These are phyloP conservation scores for Sebastes oblongus DNA, from an alignment of 2,797 vertebrate genomes.

Conservation along the genomic window DNA sequence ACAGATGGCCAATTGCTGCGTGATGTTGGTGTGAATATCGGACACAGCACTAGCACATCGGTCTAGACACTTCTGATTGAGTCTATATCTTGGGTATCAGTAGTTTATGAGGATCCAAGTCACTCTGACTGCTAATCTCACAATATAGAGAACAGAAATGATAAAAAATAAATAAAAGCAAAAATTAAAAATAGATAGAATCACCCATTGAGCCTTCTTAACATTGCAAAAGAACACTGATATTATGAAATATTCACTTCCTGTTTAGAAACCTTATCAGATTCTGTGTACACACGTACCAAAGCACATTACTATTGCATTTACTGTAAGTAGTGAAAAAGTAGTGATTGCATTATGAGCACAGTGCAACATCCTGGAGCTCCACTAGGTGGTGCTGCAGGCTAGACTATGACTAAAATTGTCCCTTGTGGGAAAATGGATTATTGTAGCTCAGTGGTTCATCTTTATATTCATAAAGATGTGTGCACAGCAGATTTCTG, in stretches of 20 bases:
- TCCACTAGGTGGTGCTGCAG: conserved; percentile 54
- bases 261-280: too few species aligned
- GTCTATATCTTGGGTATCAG: not conserved
- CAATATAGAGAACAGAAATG: not conserved
- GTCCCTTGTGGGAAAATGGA: not conserved
- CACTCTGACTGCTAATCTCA: not conserved
- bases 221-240: not conserved
- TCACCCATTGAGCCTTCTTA: not conserved
- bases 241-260: not conserved
- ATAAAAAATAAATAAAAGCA: not conserved
- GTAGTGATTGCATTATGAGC: not conserved
- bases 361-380: not conserved
- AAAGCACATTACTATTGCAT: not conserved
- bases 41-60: too few species aligned
- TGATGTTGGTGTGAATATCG: too few species aligned
- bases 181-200: not conserved
- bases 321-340: not conserved
- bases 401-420: not conserved
- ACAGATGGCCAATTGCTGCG: not conserved
- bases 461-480: not conserved
- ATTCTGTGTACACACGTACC: not conserved
- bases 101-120: not conserved
- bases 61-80: not conserved
- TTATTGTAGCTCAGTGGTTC: not conserved
- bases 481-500: not conserved